Evolutionary conservation across 92 coral and sea anemone species (phyloP), one percentile per base, ranked within the genome.

Genomic region (Chrysogorgia sp.): DNA sequence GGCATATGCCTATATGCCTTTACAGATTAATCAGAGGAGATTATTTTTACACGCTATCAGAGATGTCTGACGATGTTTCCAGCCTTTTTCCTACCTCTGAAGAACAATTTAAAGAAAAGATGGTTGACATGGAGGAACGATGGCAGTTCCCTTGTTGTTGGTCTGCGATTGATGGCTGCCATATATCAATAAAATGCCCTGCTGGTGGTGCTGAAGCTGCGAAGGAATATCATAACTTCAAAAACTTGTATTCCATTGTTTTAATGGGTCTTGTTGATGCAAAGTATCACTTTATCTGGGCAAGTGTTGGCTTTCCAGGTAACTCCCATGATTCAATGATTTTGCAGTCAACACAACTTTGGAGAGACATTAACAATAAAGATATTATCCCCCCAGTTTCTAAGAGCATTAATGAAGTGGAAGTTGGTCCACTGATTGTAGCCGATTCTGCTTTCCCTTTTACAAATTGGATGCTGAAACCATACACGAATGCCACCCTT

Each of bases 291-390:
- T n/a, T n/a, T n/a, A n/a, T n/a, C n/a, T n/a, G n/a, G n/a, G n/a
- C n/a, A n/a, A n/a, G n/a, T n/a, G n/a, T n/a, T n/a, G n/a, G n/a
- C n/a, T n/a, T n/a, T n/a, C n/a, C n/a, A n/a, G n/a, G n/a, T n/a
- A n/a, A n/a, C n/a, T n/a, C n/a, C n/a, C n/a, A n/a, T n/a, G n/a
- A n/a, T n/a, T n/a, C n/a, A n/a, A n/a, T n/a, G n/a, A n/a, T n/a
- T n/a, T n/a, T n/a, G n/a, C n/a, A 78, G 57, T n/a, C 80, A 48
- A 74, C 80, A 53, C 72, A 74, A 47, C 72, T 74, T 15, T 74
- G 71, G 80, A 50, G 24, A 22, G 69, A 74, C 29, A 74, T 74
- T 25, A 74, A 65, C 6, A 33, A 31, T 15, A 49, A 49, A n/a
- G 10, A 49, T 48, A 43, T 55, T 26, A 74, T 53, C 72, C 68